These are phyloP conservation scores for Merodon equestris DNA, from an alignment of 2,888 invertebrate species.

Conservation along the genomic window DNA sequence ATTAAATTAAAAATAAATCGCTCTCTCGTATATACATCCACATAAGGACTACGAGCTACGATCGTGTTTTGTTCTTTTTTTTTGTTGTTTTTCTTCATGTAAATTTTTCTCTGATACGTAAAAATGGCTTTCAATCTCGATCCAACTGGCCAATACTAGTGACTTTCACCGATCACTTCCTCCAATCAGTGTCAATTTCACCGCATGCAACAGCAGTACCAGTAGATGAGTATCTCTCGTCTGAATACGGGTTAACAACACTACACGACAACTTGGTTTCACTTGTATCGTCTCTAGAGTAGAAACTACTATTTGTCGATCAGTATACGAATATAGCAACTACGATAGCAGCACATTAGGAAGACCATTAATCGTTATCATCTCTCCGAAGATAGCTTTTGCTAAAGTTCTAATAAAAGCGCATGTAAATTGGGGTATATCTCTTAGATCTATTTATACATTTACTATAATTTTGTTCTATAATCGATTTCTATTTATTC, in stretches of 20 bases:
- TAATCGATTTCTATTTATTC: slow-evolving; percentile 3
- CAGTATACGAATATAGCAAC: too few relatives aligned
- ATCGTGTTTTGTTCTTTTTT: slow-evolving; percentile 14
- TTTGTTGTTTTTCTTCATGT: neutral
- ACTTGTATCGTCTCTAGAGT: neutral
- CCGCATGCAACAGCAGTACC: slow-evolving; percentile 7
- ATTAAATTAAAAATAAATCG: slow-evolving; percentile 44
- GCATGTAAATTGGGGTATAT: slow-evolving; percentile 9
- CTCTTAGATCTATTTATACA: neutral
- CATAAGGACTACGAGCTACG: slow-evolving; percentile 4
- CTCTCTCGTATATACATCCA: slow-evolving; percentile 19
- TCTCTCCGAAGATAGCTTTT: slow-evolving; percentile 23
- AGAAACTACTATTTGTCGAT: neutral
- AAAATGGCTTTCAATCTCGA: slow-evolving; percentile 76
- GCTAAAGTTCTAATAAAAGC: neutral
- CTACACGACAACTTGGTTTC: slow-evolving; percentile 6
- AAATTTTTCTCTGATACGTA: slow-evolving; percentile 20
- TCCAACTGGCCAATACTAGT: slow-evolving; percentile 78
- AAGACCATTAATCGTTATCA: slow-evolving; percentile 17
- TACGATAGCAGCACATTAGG: slow-evolving; percentile 3
- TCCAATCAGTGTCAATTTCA: slow-evolving; percentile 37
- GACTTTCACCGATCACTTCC: slow-evolving; percentile 50
- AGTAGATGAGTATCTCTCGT: neutral
- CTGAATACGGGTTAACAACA: slow-evolving; percentile 14
- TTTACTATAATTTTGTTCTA: slow-evolving; percentile 7